Percentiles rank a stretch among this genome's conserved stretches.
Conservation (phyloP, 2,888 invertebrate genomes). For the Eristalis tenax region DNA sequence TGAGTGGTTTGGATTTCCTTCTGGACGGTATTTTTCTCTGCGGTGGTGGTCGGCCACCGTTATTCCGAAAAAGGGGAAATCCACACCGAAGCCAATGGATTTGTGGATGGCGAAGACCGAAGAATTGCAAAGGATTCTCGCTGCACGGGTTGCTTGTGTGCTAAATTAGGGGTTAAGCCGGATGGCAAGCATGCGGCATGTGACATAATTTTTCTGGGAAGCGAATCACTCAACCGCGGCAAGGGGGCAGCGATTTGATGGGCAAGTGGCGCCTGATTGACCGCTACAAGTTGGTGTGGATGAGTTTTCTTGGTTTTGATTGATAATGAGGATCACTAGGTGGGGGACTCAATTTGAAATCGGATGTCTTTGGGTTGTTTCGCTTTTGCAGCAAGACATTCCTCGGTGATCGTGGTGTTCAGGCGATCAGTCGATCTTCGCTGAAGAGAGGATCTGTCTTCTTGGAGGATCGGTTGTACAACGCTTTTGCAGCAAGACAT, state of each 20-base stretch:
- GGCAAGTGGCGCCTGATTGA: constrained; percentile 15
- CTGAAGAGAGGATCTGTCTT: no score
- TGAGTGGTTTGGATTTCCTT: constrained; percentile 57
- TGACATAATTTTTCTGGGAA: constrained; percentile 48
- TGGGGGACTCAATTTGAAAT: no score
- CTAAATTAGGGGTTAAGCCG: constrained; percentile 49
- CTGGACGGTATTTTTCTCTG: constrained; percentile 11
- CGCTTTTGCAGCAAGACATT: no score
- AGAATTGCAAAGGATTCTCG: constrained; percentile 46
- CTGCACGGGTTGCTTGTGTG: background rate
- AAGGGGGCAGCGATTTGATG: background rate
- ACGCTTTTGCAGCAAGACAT: no score
- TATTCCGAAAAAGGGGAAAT: constrained; percentile 56
- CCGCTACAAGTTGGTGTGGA: constrained; percentile 4
- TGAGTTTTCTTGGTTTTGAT: background rate
- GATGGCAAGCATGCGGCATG: constrained; percentile 5
- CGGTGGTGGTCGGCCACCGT: constrained; percentile 57
- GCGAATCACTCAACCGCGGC: background rate
- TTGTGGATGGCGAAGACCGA: background rate
- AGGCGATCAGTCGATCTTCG: no score
- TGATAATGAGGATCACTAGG: no score
- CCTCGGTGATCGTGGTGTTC: no score
- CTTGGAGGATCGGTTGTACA: no score
- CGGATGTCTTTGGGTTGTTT: no score
- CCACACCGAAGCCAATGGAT: constrained; percentile 36